These are phyloP conservation scores for Mus spicilegus DNA, from an alignment of 2,113 vertebrate species.

Conservation along the genomic window DNA sequence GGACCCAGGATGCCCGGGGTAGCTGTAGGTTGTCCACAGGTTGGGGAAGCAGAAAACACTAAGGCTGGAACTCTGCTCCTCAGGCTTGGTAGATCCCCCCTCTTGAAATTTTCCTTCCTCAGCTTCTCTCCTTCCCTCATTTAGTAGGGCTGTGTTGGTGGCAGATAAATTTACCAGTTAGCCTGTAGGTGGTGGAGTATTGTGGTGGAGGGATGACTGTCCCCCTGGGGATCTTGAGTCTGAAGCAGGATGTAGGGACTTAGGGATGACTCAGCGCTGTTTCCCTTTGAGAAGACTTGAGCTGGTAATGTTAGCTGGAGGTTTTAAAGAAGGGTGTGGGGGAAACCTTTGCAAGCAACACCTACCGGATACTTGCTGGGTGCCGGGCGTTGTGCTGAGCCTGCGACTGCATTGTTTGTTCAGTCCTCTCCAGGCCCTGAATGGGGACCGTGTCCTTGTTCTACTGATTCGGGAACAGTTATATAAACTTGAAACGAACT, in stretches of 20 bases:
- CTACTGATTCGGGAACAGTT: not conserved
- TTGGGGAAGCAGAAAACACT: not conserved
- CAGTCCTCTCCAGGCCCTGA: not conserved
- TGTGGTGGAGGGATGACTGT: constrained; percentile 24
- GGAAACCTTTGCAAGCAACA: constrained; percentile 1
- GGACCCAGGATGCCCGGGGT: not conserved
- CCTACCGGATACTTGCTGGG: not conserved
- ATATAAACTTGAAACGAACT: not conserved
- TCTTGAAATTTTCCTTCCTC: not conserved
- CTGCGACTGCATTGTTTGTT: not conserved
- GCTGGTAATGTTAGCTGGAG: not conserved
- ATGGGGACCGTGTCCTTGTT: not conserved
- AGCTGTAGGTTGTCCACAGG: no score
- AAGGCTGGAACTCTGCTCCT: not conserved
- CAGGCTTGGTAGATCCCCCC: not conserved
- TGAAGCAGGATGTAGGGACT: constrained; percentile 2
- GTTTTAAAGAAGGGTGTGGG: not conserved
- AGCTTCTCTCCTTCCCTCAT: constrained; percentile 19
- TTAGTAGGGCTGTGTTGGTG: constrained; percentile 55
- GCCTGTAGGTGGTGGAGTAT: constrained; percentile 54
- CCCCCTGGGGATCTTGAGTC: constrained; percentile 16
- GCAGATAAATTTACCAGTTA: constrained; percentile 55
- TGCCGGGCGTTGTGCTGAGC: not conserved
- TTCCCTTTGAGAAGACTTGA: constrained; percentile 28
- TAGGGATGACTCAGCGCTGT: not conserved